Evolutionary conservation across 2,113 vertebrate species (phyloP), one percentile per base, ranked within the genome.

Genomic region (Corvus moneduloides): DNA sequence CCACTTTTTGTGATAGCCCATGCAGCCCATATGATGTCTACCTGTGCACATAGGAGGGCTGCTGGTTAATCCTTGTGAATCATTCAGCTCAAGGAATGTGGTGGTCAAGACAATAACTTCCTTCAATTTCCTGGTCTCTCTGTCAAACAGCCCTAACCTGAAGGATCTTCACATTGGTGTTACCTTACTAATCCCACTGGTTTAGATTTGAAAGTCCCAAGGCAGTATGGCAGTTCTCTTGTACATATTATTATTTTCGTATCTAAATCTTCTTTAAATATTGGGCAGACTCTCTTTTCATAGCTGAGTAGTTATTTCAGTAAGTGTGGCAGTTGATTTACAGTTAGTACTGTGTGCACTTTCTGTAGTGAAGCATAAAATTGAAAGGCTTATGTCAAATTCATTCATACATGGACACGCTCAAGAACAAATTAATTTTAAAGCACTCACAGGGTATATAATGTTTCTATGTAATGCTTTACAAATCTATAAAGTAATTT

Each of bases 391-490:
- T 96, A 93, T 94, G 87, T 97, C 94, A 95, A 98, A 93, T 76
- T 93, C 94, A 96, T 96, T 98, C 87, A 94, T 87, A 97, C 89
- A 95, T 33, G 93, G 96, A 94, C 87, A 92, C 9, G 37, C 90
- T 97, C 92, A 97, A 97, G 96, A 97, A 89, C 74, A 98, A 97
- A 97, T 97, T 97, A 97, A 98, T 98, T 97, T 97, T 94, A 97
- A 98, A 96, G 91, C 89, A 96, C 92, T 98, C 97, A 95, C 46
- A 83, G 87, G 68, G 66, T 94, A 91, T 95, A 87, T 97, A 97
- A 97, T 88, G 93, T 97, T 96, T 97, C 88, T 85, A 46, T 96
- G 87, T 81, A 92, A 95, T 93, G 79, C 94, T 96, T 97, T 97
- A 95, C 90, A 97, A 96, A 97, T 93, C 95, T 93, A 72, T 89